A percentile compares a stretch with the other conserved stretches of the same genome.
These are phyloP conservation scores for Polyploca ridens DNA, from an alignment of 2,888 invertebrate species.

Conservation along the genomic window DNA sequence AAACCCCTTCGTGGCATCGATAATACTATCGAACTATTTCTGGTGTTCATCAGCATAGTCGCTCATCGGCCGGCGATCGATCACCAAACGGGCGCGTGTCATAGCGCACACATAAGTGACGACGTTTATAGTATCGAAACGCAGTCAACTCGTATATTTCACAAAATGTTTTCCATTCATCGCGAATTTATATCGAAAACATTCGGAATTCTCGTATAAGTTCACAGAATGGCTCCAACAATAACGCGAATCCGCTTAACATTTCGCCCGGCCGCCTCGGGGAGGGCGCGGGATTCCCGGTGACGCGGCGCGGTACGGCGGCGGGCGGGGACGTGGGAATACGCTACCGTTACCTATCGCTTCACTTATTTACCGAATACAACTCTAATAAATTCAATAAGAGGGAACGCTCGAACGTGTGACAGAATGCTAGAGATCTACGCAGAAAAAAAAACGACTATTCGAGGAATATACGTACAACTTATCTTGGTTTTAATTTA, in stretches of 20 bases:
- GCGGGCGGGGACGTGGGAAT: constrained; percentile 45
- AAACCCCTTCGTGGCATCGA: constrained; percentile 77
- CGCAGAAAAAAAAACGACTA: constrained; percentile 43
- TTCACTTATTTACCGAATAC: constrained; percentile 71
- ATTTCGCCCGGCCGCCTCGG: constrained; percentile 53
- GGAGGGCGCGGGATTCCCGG: constrained; percentile 62
- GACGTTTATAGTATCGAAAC: constrained; percentile 24
- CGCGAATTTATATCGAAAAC: constrained; percentile 41
- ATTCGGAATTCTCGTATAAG: constrained; percentile 45
- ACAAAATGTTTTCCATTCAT: constrained; percentile 25
- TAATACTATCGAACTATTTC: constrained; percentile 74
- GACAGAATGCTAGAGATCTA: constrained; percentile 55
- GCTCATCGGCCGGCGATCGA: constrained; percentile 39
- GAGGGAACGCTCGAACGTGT: constrained; percentile 54
- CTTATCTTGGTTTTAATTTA: constrained; percentile 46
- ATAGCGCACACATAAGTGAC: constrained; percentile 20
- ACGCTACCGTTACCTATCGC: constrained; percentile 62
- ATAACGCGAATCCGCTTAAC: constrained; percentile 68
- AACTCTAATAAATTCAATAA: constrained; percentile 78
- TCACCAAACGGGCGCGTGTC: constrained; percentile 17
- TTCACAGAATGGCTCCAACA: constrained; percentile 64
- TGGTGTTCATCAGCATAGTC: constrained; percentile 48
- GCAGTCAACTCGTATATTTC: constrained; percentile 2
- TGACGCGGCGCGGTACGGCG: constrained; percentile 56
- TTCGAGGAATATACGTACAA: constrained; percentile 31